These are phyloP conservation scores for Ceriagrion tenellum DNA, from an alignment of 2,888 invertebrate species.

Conservation along the genomic window DNA sequence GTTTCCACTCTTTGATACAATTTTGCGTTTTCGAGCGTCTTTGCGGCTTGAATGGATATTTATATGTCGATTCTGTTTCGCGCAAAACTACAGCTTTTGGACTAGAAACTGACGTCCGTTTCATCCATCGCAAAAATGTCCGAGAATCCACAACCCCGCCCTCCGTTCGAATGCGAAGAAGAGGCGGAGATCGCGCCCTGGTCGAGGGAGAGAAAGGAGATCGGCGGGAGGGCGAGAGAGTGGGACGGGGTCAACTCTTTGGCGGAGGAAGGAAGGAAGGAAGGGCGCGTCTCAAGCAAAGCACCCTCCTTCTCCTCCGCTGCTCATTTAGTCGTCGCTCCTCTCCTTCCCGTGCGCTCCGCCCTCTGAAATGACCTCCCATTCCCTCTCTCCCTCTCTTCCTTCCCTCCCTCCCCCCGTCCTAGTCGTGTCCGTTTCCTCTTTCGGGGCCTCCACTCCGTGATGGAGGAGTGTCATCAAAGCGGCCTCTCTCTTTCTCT, in stretches of 20 bases:
- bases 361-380: too few relatives aligned
- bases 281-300: neutral
- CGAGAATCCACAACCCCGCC: neutral
- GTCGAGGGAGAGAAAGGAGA: neutral
- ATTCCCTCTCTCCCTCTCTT: too few relatives aligned
- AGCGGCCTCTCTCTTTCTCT: neutral
- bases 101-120: neutral
- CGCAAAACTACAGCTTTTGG: too few relatives aligned
- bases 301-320: neutral
- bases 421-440: neutral
- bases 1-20: too few relatives aligned
- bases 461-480: conserved; percentile 57
- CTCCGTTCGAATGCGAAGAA: neutral
- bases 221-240: too few relatives aligned
- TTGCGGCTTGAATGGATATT: too few relatives aligned
- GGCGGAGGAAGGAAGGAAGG: neutral
- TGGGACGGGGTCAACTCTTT: neutral
- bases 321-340: neutral
- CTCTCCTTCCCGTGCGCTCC: too few relatives aligned
- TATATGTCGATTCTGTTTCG: too few relatives aligned
- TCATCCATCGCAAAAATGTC: neutral
- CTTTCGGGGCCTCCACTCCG: neutral
- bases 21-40: too few relatives aligned
- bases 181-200: neutral
- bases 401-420: too few relatives aligned